Evolutionary conservation across 2,113 vertebrate species (phyloP).

Genomic region (Conger conger): DNA sequence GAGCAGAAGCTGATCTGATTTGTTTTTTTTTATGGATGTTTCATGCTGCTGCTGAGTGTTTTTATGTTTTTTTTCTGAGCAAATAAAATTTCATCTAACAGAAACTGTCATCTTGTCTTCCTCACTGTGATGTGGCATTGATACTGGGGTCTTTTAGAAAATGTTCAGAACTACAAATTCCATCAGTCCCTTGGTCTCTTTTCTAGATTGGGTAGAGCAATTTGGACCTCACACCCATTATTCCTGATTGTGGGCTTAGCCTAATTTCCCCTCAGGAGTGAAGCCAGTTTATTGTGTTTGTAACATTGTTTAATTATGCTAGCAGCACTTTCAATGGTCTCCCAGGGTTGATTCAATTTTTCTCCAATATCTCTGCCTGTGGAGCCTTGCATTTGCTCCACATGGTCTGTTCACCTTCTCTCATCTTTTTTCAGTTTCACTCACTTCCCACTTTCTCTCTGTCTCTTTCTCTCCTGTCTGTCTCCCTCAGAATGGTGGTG

Average conservation of each 20-base stretch:
- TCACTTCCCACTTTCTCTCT: neutral
- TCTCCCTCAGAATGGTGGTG: slow-evolving; percentile 3
- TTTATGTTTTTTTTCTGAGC: neutral
- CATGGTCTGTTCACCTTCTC: neutral
- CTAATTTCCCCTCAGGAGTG: neutral
- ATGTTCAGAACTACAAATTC: neutral
- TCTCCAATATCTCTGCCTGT: neutral
- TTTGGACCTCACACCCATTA: too few relatives aligned
- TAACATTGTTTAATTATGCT: neutral
- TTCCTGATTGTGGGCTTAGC: too few relatives aligned
- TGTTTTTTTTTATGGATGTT: neutral
- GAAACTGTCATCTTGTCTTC: neutral
- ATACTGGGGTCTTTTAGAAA: too few relatives aligned
- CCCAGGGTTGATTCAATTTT: neutral
- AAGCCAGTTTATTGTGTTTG: neutral
- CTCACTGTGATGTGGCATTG: neutral
- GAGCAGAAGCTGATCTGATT: neutral
- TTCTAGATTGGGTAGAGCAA: neutral
- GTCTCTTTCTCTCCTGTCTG: neutral
- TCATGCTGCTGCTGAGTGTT: neutral
- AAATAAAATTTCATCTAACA: neutral
- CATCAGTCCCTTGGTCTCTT: neutral
- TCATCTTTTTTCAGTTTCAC: slow-evolving; percentile 2
- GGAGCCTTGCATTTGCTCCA: neutral
- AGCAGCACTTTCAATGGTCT: neutral